A percentile compares a stretch with the other conserved stretches of the same genome.
phyloP scores from a whole-genome alignment of 1,140 invertebrate species.

The Argopecten irradians region DNA sequence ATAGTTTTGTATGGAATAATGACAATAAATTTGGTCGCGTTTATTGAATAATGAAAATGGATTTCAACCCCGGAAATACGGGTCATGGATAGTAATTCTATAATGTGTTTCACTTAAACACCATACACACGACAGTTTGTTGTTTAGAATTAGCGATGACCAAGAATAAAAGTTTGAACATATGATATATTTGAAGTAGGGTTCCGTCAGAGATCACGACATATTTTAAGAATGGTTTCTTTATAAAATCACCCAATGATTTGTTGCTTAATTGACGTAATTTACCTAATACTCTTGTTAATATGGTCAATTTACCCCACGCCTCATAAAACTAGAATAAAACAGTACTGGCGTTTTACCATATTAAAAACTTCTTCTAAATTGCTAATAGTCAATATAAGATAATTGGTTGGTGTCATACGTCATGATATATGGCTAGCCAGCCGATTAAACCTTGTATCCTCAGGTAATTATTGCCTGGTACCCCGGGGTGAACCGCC shows the following conservation, averaged over 20 bases:
- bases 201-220: background rate
- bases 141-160: constrained; percentile 11
- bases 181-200: constrained; percentile 13
- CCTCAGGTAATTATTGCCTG: background rate
- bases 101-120: background rate
- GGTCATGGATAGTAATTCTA: constrained; percentile 2
- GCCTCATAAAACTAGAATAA: constrained; percentile 9
- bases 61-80: constrained; percentile 13
- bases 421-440: background rate
- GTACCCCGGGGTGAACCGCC: background rate
- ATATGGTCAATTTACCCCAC: constrained; percentile 7
- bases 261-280: background rate
- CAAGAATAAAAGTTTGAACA: background rate
- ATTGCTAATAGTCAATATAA: background rate
- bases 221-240: background rate
- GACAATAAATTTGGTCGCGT: background rate
- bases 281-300: background rate
- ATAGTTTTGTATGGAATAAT: background rate
- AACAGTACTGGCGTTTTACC: constrained; percentile 2
- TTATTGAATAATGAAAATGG: background rate
- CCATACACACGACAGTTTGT: background rate
- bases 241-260: background rate
- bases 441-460: background rate
- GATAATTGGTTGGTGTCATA: constrained; percentile 13
- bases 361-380: constrained; percentile 19